Percentiles rank a stretch among this genome's conserved stretches.
Evolutionary conservation across 2,888 invertebrate genomes (phyloP).

Genomic region (Trissonchulus sp.): DNA sequence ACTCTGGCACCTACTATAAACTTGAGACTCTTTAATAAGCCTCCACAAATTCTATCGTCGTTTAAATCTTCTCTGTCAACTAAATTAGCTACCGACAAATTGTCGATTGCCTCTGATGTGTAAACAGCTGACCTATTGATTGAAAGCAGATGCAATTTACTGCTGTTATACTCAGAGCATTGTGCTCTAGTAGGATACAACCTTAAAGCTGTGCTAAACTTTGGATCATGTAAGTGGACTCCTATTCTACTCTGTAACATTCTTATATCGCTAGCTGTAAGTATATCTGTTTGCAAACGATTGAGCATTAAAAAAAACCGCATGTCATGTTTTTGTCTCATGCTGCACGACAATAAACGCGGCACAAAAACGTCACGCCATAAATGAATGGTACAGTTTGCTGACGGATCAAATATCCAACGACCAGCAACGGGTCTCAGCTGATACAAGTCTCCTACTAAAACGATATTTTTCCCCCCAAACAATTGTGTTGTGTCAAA

Average conservation of each 20-base stretch:
- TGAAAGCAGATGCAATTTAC: background rate
- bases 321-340: background rate
- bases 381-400: background rate
- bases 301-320: background rate
- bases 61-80: background rate
- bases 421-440: background rate
- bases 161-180: background rate
- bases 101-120: background rate
- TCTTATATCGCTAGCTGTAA: background rate
- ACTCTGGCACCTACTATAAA: conserved; percentile 5
- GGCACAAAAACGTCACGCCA: background rate
- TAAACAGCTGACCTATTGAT: background rate
- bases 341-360: background rate
- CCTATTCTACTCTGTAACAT: conserved; percentile 8
- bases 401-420: background rate
- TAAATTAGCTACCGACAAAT: background rate
- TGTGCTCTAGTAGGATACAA: conserved; percentile 9
- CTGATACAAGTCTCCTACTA: conserved; percentile 13
- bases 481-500: background rate
- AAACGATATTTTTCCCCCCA: conserved; percentile 15
- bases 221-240: background rate
- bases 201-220: conserved; percentile 11
- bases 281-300: background rate
- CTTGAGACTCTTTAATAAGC: background rate
- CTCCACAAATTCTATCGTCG: background rate